These are phyloP conservation scores for Phrynocephalus forsythii DNA, from an alignment of 2,797 vertebrate species.

Conservation along the genomic window DNA sequence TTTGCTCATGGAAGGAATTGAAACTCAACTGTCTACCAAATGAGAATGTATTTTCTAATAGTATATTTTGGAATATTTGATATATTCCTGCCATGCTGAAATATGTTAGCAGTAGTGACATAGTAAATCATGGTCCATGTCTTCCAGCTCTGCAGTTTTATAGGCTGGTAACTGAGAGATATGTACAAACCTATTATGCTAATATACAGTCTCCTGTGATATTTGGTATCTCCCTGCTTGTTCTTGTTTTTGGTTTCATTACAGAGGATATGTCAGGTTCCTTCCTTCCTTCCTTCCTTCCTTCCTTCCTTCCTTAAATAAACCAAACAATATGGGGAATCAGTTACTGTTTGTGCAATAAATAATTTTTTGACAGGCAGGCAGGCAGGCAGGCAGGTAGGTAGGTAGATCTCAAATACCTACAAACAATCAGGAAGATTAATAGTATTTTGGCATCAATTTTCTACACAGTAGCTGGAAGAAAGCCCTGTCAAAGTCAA, in stretches of 20 bases:
- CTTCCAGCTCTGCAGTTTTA: accelerated
- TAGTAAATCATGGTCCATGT: accelerated
- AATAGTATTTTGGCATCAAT: accelerated
- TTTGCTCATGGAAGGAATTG: constrained; percentile 8
- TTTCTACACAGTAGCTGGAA: neutral
- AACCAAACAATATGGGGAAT: neutral
- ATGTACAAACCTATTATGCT: neutral
- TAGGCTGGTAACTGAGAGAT: neutral
- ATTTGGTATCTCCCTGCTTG: accelerated
- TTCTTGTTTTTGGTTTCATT: accelerated
- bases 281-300: neutral
- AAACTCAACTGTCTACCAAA: neutral
- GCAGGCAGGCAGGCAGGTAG: too few relatives aligned
- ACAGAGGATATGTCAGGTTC: neutral
- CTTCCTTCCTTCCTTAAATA: too few relatives aligned
- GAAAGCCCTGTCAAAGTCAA: too few relatives aligned
- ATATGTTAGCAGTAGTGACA: accelerated
- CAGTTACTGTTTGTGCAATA: neutral
- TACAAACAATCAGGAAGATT: neutral
- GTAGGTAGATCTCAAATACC: accelerated
- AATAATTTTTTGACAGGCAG: neutral
- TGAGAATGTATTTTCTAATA: neutral
- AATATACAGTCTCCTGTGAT: accelerated
- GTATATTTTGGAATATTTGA: accelerated
- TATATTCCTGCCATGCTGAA: accelerated